phyloP scores from a whole-genome alignment of 2,113 vertebrate genomes.

The Oncorhynchus keta region DNA sequence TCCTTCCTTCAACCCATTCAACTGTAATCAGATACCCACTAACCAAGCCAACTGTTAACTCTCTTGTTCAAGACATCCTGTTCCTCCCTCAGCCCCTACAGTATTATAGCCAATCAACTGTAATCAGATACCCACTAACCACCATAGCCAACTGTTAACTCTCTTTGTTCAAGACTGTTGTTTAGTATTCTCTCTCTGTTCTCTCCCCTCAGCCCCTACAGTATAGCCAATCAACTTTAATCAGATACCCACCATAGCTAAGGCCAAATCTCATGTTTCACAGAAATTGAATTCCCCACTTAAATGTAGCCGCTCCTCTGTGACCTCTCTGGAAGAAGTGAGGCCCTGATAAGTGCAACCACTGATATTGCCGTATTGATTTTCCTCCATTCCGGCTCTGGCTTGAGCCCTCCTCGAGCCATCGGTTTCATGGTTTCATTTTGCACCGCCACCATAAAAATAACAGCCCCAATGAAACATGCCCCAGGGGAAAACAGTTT shows the following conservation, averaged over 20 bases:
- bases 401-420: constrained; percentile 66
- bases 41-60: constrained; percentile 17
- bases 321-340: constrained; percentile 73
- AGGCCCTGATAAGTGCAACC: constrained; percentile 76
- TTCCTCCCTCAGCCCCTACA: not conserved
- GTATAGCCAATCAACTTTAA: constrained; percentile 32
- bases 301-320: constrained; percentile 72
- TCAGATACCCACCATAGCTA: constrained; percentile 55
- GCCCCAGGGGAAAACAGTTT: constrained; percentile 56
- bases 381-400: constrained; percentile 66
- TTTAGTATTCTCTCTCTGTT: constrained; percentile 24
- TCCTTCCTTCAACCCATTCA: too few species aligned
- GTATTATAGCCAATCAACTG: not conserved
- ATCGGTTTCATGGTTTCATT: constrained; percentile 69
- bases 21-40: too few species aligned
- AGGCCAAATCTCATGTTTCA: constrained; percentile 62
- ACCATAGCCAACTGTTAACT: constrained; percentile 15
- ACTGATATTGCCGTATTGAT: constrained; percentile 84
- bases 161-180: not conserved
- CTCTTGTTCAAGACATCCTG: constrained; percentile 1
- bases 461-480: constrained; percentile 76
- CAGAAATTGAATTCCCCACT: constrained; percentile 75
- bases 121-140: constrained; percentile 59
- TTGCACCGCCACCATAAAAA: constrained; percentile 78
- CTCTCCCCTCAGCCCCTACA: not conserved